Evolutionary conservation across 2,888 invertebrate species (phyloP), one percentile per base, ranked within the genome.

Genomic region (Trichopoda pennipes): DNA sequence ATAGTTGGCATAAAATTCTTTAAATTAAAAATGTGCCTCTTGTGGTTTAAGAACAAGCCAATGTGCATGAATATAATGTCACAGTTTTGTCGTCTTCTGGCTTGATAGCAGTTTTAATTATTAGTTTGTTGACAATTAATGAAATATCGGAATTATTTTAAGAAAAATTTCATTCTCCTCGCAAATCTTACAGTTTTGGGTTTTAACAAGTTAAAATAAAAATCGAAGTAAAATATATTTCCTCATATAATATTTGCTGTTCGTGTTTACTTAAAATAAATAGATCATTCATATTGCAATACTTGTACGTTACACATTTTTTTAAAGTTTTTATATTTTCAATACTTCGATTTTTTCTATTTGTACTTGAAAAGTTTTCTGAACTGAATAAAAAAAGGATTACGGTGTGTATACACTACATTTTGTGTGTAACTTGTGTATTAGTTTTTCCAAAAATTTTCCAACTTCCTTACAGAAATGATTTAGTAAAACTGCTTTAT

Each of bases 281-380:
- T 12, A 23, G 42, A 69, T 19, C 28, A 44, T 70, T 58, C 35
- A 47, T 70, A 35, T 35, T 21, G 60, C 60, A 72, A 72, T 72
- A 60, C 38, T 60, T 72, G 70, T 70, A 58, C 58, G 58, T 60
- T 70, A 70, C 51, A 35, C 49, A 32, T 38, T 51, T 58, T 60
- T 10, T 4, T 23, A 38, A 38, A 72, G 60, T 60, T 60, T 42
- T 51, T 60, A 17, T 44, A 28, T 35, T 9, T 51, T 28, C 21
- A 72, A 60, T 38, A 51, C 49, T 51, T 23, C 23, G 49, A 72
- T 60, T 17, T 58, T 6, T 10, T 69, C 47, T 12, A 35, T 58
- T 58, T 14, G 47, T 49, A 35, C 35, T 58, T 47, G 21, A 19
- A 58, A 69, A 58, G 47, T 47, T 56, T 58, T 19, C 3, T 1